Percentiles rank a stretch among this genome's conserved stretches.
Evolutionary conservation across 2,113 vertebrate genomes (phyloP).

Genomic region (Channa argus): DNA sequence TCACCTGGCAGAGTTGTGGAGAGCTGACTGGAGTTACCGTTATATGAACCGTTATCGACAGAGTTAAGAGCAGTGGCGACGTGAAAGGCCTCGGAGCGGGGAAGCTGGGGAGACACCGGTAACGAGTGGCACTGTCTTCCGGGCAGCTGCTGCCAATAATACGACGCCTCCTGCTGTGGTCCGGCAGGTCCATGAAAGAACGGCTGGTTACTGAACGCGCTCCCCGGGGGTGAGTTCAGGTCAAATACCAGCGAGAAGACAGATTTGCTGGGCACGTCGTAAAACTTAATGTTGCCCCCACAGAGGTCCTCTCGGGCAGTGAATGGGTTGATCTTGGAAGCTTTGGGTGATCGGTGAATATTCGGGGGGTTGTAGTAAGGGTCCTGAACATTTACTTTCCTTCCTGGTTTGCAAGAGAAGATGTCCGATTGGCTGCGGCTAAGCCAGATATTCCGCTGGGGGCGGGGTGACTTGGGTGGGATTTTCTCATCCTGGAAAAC

Average conservation of each 20-base stretch:
- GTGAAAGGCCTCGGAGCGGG: slow-evolving; percentile 80
- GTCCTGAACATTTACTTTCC: slow-evolving; percentile 92
- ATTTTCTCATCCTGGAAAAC: slow-evolving; percentile 90
- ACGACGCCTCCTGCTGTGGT: slow-evolving; percentile 59
- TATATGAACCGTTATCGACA: slow-evolving; percentile 48
- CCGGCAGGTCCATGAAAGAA: slow-evolving; percentile 61
- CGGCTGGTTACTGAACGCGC: slow-evolving; percentile 71
- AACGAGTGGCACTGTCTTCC: slow-evolving; percentile 90
- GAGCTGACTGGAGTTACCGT: slow-evolving; percentile 67
- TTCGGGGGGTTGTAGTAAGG: slow-evolving; percentile 89
- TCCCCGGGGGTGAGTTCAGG: slow-evolving; percentile 88
- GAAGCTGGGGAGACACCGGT: slow-evolving; percentile 90
- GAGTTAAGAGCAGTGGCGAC: slow-evolving; percentile 60
- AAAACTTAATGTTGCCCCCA: slow-evolving; percentile 96
- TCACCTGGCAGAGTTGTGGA: slow-evolving; percentile 73
- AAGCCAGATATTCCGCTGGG: slow-evolving; percentile 92
- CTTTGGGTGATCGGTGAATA: slow-evolving; percentile 69
- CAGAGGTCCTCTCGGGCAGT: slow-evolving; percentile 95
- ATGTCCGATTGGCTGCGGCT: slow-evolving; percentile 97
- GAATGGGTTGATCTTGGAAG: slow-evolving; percentile 94
- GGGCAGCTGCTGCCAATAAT: slow-evolving; percentile 83
- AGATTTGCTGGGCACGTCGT: slow-evolving; percentile 95
- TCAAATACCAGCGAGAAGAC: slow-evolving; percentile 97
- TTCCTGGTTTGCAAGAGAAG: slow-evolving; percentile 90
- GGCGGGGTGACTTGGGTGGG: slow-evolving; percentile 93